Conservation (phyloP, 2,797 vertebrate genomes). For the Semaprochilodus insignis region DNA sequence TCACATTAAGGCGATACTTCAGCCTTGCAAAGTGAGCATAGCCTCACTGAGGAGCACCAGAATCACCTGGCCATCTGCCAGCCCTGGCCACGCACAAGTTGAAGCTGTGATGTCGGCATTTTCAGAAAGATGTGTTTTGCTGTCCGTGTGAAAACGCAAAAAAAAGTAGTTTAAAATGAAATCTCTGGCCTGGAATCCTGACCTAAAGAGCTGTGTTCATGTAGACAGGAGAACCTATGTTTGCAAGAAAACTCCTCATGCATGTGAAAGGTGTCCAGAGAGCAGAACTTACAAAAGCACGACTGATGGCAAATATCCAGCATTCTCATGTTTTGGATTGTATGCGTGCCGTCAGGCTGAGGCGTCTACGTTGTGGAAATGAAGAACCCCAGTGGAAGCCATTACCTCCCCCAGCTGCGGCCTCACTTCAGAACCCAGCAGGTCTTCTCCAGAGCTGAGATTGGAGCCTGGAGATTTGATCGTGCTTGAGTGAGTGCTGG, state of each 20-base stretch:
- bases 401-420: constrained; percentile 16
- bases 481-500: constrained; percentile 4
- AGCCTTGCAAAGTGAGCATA: too few relatives aligned
- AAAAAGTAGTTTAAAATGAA: too few relatives aligned
- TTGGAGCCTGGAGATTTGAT: constrained; percentile 10
- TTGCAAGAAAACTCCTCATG: neutral
- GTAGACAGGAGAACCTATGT: too few relatives aligned
- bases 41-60: too few relatives aligned
- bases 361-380: neutral
- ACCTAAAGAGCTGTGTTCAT: too few relatives aligned
- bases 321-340: neutral
- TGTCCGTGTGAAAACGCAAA: too few relatives aligned
- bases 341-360: constrained; percentile 45
- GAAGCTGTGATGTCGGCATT: too few relatives aligned
- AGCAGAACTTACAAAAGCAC: neutral
- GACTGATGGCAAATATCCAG: neutral
- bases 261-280: neutral
- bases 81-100: too few relatives aligned
- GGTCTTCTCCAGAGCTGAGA: constrained; percentile 1
- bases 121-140: too few relatives aligned
- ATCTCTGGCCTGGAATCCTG: too few relatives aligned
- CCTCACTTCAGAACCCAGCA: constrained; percentile 27
- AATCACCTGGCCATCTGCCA: too few relatives aligned
- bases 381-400: constrained; percentile 1
- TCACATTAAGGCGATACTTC: too few relatives aligned